Percentiles rank a stretch among this genome's conserved stretches.
These are phyloP conservation scores for Macropus fuliginosus DNA, from an alignment of 2,797 vertebrate genomes.

Conservation along the genomic window DNA sequence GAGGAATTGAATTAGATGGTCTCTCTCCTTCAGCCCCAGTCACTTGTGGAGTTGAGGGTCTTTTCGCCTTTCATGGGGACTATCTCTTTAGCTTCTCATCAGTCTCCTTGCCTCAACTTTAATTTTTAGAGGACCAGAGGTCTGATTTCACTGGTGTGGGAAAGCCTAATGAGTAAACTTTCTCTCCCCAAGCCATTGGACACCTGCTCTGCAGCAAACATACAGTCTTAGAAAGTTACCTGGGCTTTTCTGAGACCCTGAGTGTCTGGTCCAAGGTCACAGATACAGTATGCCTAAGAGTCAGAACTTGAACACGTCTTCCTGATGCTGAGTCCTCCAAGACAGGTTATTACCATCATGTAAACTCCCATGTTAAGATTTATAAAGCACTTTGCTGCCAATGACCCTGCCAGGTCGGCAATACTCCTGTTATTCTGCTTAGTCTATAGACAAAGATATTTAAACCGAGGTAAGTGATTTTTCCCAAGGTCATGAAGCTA, in stretches of 20 bases:
- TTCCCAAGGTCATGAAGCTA: neutral
- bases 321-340: neutral
- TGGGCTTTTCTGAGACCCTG: neutral
- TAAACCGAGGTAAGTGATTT: neutral
- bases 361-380: neutral
- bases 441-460: neutral
- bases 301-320: neutral
- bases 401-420: neutral
- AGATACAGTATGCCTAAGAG: neutral
- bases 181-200: neutral
- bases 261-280: neutral
- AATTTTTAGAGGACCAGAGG: neutral
- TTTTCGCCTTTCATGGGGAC: too few species aligned
- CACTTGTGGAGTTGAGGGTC: too few species aligned
- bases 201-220: neutral
- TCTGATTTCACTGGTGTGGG: neutral
- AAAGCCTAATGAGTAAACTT: neutral
- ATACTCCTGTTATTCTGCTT: neutral
- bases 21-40: too few species aligned
- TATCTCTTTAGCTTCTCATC: too few species aligned
- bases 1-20: too few species aligned
- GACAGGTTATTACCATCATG: neutral
- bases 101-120: neutral
- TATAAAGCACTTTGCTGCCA: neutral
- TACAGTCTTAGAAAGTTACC: neutral